Percentiles rank a stretch among this genome's conserved stretches.
These are phyloP conservation scores for Chrysolina oricalcia DNA, from an alignment of 2,888 invertebrate genomes.

Conservation along the genomic window DNA sequence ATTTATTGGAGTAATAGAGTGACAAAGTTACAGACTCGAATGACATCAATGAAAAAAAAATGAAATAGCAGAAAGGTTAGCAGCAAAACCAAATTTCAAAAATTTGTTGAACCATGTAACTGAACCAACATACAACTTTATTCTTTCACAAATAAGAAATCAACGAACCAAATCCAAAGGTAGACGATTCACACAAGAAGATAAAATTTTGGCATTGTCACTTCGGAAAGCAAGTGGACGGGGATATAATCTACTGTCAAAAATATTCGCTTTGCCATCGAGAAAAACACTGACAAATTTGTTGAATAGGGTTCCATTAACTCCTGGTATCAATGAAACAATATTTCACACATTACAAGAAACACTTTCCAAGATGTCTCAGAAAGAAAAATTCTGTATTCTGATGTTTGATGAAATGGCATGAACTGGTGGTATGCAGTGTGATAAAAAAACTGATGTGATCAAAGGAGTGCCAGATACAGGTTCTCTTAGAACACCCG, in stretches of 20 bases:
- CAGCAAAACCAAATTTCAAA: too few species aligned
- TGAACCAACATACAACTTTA: slow-evolving; percentile 20
- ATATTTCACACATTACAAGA: slow-evolving; percentile 20
- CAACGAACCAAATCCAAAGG: slow-evolving; percentile 31
- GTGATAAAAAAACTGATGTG: slow-evolving; percentile 8
- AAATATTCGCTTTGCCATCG: slow-evolving; percentile 30
- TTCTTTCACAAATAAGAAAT: slow-evolving; percentile 23
- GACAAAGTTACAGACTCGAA: not conserved
- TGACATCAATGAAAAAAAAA: slow-evolving; percentile 5
- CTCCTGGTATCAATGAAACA: slow-evolving; percentile 24
- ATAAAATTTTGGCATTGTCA: slow-evolving; percentile 35
- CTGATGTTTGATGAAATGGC: slow-evolving; percentile 65
- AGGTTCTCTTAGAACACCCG: slow-evolving; percentile 6
- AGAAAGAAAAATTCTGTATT: too few species aligned
- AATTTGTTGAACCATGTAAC: too few species aligned
- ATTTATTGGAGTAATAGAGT: too few species aligned
- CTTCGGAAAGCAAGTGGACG: slow-evolving; percentile 30
- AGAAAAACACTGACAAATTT: slow-evolving; percentile 21
- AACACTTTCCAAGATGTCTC: too few species aligned
- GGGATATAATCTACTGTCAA: too few species aligned
- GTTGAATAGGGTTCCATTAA: slow-evolving; percentile 13
- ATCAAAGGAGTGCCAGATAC: slow-evolving; percentile 23
- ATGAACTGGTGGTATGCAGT: slow-evolving; percentile 3
- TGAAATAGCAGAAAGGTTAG: slow-evolving; percentile 4
- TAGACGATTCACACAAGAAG: slow-evolving; percentile 30